Percentiles rank a stretch among this genome's conserved stretches.
These are phyloP conservation scores for Dorcus parallelipipedus DNA, from an alignment of 2,888 invertebrate genomes.

Conservation along the genomic window DNA sequence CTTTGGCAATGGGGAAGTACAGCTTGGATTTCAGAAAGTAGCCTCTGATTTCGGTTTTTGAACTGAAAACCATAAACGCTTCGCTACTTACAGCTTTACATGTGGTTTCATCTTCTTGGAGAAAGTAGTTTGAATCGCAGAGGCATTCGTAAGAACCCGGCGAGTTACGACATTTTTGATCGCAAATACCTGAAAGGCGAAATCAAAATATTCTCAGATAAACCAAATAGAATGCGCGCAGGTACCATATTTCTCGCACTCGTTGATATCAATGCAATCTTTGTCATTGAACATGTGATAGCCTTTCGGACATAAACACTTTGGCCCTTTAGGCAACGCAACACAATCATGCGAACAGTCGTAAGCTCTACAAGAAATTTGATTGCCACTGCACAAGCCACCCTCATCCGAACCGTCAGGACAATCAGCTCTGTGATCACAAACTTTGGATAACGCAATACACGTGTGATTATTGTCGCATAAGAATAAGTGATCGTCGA, in stretches of 20 bases:
- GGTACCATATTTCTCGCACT: conserved; percentile 59
- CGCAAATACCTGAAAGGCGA: conserved; percentile 52
- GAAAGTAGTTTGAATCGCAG: conserved; percentile 59
- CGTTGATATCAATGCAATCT: conserved; percentile 60
- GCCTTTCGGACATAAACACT: conserved; percentile 58
- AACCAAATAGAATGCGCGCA: no score
- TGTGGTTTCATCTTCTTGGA: conserved; percentile 52
- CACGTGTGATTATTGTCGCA: conserved; percentile 56
- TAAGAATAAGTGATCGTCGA: conserved; percentile 51
- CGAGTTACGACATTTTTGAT: conserved; percentile 64
- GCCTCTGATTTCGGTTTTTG: conserved; percentile 62
- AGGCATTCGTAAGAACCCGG: conserved; percentile 59
- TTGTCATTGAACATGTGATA: conserved; percentile 42
- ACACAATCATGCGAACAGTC: conserved; percentile 48
- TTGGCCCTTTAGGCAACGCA: conserved; percentile 52
- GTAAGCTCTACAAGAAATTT: conserved; percentile 37
- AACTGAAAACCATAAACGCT: conserved; percentile 66
- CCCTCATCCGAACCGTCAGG: conserved; percentile 63
- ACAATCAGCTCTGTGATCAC: conserved; percentile 57
- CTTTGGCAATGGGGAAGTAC: conserved; percentile 51
- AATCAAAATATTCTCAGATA: no score
- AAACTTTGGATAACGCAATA: conserved; percentile 51
- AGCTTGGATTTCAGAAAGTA: conserved; percentile 57
- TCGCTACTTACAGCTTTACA: conserved; percentile 60
- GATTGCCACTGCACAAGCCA: conserved; percentile 37